Base-by-base conservation (phyloP, 2,888 invertebrate genomes). In the Drosophila meridionalis region DNA sequence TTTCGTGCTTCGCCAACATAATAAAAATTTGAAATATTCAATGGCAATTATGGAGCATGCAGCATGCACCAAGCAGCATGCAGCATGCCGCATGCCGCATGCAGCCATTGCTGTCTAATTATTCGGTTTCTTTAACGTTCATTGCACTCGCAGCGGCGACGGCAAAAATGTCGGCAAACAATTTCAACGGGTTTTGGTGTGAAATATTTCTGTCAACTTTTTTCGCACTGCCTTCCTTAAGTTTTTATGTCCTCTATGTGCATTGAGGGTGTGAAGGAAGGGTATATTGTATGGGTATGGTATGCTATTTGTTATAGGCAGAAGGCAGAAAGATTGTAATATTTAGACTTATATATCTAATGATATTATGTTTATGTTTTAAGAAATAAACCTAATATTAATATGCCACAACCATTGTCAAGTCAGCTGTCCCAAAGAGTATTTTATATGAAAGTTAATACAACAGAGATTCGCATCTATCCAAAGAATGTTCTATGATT, bases 131-230 rank as follows among this genome's bases (percentile, higher is more conserved):
- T 43, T 56, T 68, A 43, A 36, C 57, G 57, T 67, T 50, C 76
- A 58, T 67, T 67, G 77, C 81, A 77, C 81, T 80, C 63, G 38
- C 30, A 45, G 40, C 45, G 42, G 9, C 43, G 9, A 36, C 30
- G 20, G 4, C 30, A 14, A 50, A 60, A 69, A 69, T 67, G 66
- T 34, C 42, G 42, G 34, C 42, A 5, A 26, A 59, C 40, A 42
- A 53, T 26, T 36, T 30, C 38, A 53, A 58, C 73, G 52, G 30
- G 55, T 64, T 71, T 45, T 32, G 34, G 55, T 80, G 80, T 59
- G 76, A 78, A 76, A 76, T 62, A 62, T 58, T 43, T 38, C 30
- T 32, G 28, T 34, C 72, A 59, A 56, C 68, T 56, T 47, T 60
- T 68, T 70, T 14, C 14, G 1, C 42, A 40, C 40, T 32, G 56